phyloP scores from a whole-genome alignment of 2,113 vertebrate genomes.

The Equus przewalskii region DNA sequence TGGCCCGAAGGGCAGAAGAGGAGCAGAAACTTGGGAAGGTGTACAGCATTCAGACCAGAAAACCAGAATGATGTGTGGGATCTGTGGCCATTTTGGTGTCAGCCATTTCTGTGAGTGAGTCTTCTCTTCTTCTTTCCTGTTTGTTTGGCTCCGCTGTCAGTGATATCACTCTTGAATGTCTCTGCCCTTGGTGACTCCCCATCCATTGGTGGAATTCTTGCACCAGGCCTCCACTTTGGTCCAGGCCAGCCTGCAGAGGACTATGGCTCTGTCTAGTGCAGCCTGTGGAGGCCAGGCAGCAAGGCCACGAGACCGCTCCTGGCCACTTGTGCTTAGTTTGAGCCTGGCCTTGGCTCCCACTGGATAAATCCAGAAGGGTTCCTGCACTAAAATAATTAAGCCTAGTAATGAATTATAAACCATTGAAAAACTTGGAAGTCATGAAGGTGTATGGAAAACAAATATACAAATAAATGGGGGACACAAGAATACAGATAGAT shows the following conservation, averaged over 20 bases:
- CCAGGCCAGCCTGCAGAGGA: not conserved
- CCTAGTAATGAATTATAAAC: not conserved
- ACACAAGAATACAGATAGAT: not conserved
- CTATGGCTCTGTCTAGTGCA: not conserved
- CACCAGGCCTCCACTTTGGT: not conserved
- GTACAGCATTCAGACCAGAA: not conserved
- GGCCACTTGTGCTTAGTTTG: not conserved
- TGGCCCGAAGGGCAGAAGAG: not conserved
- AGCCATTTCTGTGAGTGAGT: not conserved
- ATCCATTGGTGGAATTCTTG: not conserved
- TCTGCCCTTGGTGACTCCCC: not conserved
- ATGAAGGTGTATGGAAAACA: not conserved
- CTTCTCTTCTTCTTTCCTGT: not conserved
- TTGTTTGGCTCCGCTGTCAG: not conserved
- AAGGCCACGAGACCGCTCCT: not conserved
- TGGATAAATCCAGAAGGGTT: not conserved
- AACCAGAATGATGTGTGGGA: not conserved
- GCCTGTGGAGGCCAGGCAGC: not conserved
- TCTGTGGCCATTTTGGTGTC: not conserved
- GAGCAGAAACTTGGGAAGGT: not conserved
- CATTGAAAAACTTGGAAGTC: not conserved
- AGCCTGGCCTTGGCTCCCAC: not conserved
- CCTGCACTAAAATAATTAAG: not conserved
- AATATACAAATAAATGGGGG: not conserved
- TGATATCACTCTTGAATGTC: not conserved